Base-by-base conservation (phyloP, 1,140 invertebrate species). In the Matsumurasca onukii region DNA sequence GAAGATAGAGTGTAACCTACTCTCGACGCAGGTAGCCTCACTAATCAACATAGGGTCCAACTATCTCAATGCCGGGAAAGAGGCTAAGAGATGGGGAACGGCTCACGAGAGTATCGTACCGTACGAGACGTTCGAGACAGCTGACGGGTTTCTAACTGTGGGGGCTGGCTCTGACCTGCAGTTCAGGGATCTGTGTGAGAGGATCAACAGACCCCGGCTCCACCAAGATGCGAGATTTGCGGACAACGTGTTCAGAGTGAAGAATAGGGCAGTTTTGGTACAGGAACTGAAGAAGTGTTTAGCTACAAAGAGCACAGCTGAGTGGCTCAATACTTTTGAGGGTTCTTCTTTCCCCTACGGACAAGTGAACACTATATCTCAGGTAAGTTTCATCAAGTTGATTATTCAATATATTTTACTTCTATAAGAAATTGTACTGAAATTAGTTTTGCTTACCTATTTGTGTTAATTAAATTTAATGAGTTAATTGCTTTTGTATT, bases 101-200 rank as follows among this genome's bases (percentile, higher is more conserved):
- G 92, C 91, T 3, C 96, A 98, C 80, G 91, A 91, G 63, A 97
- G 93, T 77, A 91, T 99, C 72, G 96, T 98, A 0, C 97, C 97
- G 0, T 98, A 98, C 77, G 89, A 98, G 84, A 84, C 88, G 30
- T 97, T 96, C 76, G 80, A 83, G 75, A 95, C 93, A 0, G 85
- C 85, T 76, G 88, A 94, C 81, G 91, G 92, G 15, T 90, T 91
- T 76, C 84, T 97, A 22, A 92, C 94, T 1, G 81, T 98, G 25
- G 94, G 94, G 2, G 85, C 91, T 52, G 94, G 92, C 0, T 93
- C 89, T 31, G 86, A 94, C 80, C 74, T 79, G 1, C 92, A 95
- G 77, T 97, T 94, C 80, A 70, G 76, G 51, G 85, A 86, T 63
- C 81, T 95, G 9, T 89, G 91, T 75, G 78, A 85, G 72, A 78